Base-by-base conservation (phyloP, 1,140 invertebrate species). In the Cecropterus lyciades region DNA sequence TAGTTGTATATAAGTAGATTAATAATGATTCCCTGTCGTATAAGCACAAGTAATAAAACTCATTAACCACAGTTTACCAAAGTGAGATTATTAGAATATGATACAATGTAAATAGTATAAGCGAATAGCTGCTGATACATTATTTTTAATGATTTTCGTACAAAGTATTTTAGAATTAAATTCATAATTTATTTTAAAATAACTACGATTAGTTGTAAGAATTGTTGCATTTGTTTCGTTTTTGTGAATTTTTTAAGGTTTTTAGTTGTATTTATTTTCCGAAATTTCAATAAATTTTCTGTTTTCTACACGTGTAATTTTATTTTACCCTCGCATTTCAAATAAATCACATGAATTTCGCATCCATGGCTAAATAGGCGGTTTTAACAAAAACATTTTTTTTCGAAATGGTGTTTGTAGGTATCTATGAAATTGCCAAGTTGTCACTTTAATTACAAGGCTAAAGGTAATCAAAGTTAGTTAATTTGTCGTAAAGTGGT, bases 61-160 rank as follows among this genome's bases (percentile, higher is more conserved):
- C 65, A 85, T 88, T 85, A 86, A 93, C 91, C 92, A 93, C 91
- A 93, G 92, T 93, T 90, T 93, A 92, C 91, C 92, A 93, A 93
- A 93, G 92, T 92, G 92, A 93, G 92, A 93, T 93, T 92, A 92
- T 92, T 92, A 92, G 85, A 69, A 59, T 70, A 80, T 60, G 45
- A 72, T 67, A 66, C 64, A 69, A 37, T 84, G 78, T 85, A 84
- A 67, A 80, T 81, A 79, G 52, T 60, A 70, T 57, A 62, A 46
- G 16, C 20, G 42, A 55, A 51, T 68, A 57, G 33, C 45, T 40
- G 14, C 64, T 55, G 43, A 64, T n/a, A 37, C 10, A 63, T 71
- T 70, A 65, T 69, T 72, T 69, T 67, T 77, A 77, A 72, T 43
- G 37, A 80, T 76, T 77, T 73, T 81, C 85, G 87, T 91, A 89